phyloP scores from a whole-genome alignment of 2,797 vertebrate genomes.

The Schizothorax lantsangensis region DNA sequence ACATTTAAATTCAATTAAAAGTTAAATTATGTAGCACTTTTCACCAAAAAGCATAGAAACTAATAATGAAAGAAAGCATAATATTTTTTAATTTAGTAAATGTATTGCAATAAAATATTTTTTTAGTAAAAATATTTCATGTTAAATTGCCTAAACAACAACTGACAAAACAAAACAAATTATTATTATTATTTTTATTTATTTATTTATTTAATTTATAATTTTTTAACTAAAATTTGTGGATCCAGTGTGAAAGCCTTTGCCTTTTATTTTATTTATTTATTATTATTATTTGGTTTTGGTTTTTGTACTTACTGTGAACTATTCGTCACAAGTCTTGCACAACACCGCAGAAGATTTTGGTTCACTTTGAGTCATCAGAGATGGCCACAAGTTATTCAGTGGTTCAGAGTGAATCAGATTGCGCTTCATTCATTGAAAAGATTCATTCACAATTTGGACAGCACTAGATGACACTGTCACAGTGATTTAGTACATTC shows the following conservation, averaged over 20 bases:
- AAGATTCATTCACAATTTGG: background rate
- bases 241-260: too few species aligned
- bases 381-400: slow-evolving; percentile 6
- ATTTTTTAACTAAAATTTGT: too few species aligned
- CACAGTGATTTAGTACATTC: background rate
- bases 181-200: background rate
- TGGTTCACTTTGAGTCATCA: background rate
- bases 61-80: background rate
- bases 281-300: background rate
- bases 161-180: background rate
- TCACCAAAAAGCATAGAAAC: background rate
- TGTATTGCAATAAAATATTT: background rate
- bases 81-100: background rate
- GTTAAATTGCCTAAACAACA: background rate
- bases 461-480: background rate
- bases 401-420: background rate
- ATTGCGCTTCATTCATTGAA: background rate
- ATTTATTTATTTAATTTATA: too few species aligned
- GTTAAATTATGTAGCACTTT: background rate
- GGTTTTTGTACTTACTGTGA: background rate
- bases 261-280: background rate
- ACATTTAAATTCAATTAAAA: background rate
- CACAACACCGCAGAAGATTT: background rate
- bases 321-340: background rate
- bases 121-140: background rate